Evolutionary conservation across 2,888 invertebrate species (phyloP), one percentile per base, ranked within the genome.

Genomic region (Pristionchus maxplancki): DNA sequence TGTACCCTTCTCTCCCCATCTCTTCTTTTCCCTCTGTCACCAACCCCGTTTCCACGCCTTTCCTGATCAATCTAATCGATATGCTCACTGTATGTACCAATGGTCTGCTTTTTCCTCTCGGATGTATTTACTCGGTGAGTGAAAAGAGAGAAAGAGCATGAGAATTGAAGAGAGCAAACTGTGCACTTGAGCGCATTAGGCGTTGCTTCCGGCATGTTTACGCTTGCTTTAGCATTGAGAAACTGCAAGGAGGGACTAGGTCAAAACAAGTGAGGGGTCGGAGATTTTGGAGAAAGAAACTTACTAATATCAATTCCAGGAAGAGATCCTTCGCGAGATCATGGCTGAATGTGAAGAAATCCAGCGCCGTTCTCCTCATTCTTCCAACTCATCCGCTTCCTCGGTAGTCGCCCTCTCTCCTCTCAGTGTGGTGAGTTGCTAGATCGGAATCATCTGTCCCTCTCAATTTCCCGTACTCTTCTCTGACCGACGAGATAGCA

Each of bases 321-420:
- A 92, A 28, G 91, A 93, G 87, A 94, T 94, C 67, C 90, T 92
- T 82, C 92, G 93, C 84, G 93, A 94, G 89, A 94, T 94, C 40
- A 92, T 93, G 37, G 91, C 92, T n/a, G 94, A 94, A 87, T 93
- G 93, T 90, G 91, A 93, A 58, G 93, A 93, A 89, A 94, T 94
- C 88, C 93, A 93, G 81, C 89, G 93, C 17, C 89, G 90, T 4
- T 90, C 90, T 17, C 85, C 89, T 15, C 67, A 28, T 34, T 71
- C 86, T 8, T 87, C 86, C 24, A 15, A 34, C 17, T 62, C 85
- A 20, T 71, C 86, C 67, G 17, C 67, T 9, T 53, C 53, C 0
- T 74, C 71, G 24, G 24, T 40, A 9, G 44, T 24, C n/a, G 78
- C 78, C 53, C 24, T n/a, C 50, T 83, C 83, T 1, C 53, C 83